phyloP scores from a whole-genome alignment of 2,797 vertebrate genomes.

The Muscicapa striata region DNA sequence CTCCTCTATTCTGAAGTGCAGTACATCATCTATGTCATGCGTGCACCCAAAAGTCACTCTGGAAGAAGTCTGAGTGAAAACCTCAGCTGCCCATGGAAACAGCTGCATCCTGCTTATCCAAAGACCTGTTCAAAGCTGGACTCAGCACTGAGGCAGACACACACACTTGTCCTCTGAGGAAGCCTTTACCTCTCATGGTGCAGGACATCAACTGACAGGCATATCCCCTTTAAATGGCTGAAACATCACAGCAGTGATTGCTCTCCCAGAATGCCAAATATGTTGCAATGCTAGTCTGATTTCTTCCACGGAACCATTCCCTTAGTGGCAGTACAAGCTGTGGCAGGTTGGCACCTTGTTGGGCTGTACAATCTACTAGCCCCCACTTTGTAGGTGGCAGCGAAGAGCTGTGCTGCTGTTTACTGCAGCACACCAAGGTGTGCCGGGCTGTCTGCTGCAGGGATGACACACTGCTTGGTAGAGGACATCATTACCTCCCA shows the following conservation, averaged over 20 bases:
- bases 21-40: neutral
- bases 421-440: neutral
- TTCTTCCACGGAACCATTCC: neutral
- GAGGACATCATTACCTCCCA: constrained; percentile 19
- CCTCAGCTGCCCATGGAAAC: neutral
- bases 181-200: neutral
- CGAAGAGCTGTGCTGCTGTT: neutral
- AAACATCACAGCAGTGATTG: neutral
- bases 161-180: neutral
- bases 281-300: neutral
- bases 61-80: neutral
- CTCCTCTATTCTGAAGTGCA: neutral
- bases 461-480: neutral
- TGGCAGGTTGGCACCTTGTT: neutral
- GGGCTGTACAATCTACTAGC: neutral
- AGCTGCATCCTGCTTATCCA: neutral
- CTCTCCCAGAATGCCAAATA: neutral
- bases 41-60: neutral
- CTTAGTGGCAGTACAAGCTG: neutral
- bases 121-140: neutral
- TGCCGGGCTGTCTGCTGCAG: neutral
- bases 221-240: neutral
- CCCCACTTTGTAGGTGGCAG: neutral
- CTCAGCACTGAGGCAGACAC: neutral
- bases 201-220: neutral